Conservation (phyloP, 2,797 vertebrate species). For the Sebastes oblongus region DNA sequence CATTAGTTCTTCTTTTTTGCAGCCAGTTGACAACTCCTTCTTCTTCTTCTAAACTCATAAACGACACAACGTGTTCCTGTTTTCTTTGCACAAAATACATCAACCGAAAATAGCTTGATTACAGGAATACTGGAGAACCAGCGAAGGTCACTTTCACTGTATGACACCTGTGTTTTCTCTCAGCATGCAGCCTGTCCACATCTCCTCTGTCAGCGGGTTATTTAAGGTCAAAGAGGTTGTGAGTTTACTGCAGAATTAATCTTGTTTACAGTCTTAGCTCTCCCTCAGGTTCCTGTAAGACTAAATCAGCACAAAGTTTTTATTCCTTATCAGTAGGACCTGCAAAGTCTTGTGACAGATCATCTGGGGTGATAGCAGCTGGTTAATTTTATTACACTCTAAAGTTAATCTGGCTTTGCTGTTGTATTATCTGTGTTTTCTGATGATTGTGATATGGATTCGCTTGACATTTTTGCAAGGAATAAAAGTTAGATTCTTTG, state of each 20-base stretch:
- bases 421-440: background rate
- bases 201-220: background rate
- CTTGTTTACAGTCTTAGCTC: conserved; percentile 15
- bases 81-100: conserved; percentile 10
- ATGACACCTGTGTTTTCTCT: conserved; percentile 31
- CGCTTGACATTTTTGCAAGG: background rate
- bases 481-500: background rate
- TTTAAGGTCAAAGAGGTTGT: conserved; percentile 10
- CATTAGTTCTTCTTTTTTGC: background rate
- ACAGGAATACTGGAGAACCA: background rate
- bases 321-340: conserved; percentile 3
- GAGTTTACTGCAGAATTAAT: conserved; percentile 1
- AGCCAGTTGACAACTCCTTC: background rate
- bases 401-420: background rate
- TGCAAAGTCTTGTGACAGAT: conserved; percentile 33
- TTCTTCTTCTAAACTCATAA: background rate
- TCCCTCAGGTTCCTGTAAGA: background rate
- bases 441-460: background rate
- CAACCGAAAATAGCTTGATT: conserved; percentile 10
- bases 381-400: background rate
- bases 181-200: background rate
- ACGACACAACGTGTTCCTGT: background rate
- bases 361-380: background rate
- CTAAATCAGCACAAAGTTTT: background rate
- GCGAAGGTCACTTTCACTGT: conserved; percentile 10